Evolutionary conservation across 1,140 invertebrate species (phyloP).

Genomic region (Trachymyrmex cornetzi): DNA sequence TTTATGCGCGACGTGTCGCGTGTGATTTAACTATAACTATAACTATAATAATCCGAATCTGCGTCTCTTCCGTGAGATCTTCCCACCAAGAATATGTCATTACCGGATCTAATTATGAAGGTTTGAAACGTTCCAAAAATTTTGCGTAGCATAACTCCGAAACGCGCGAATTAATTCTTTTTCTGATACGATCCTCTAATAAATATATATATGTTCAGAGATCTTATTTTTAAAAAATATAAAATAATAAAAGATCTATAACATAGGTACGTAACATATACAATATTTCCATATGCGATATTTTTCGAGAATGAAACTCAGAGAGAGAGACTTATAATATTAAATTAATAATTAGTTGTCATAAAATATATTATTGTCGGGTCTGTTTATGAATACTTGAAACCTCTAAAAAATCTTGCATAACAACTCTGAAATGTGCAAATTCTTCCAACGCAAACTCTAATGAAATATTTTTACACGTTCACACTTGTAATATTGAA

Average conservation of each 20-base stretch:
- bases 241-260: too few species aligned
- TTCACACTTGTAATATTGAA: background rate
- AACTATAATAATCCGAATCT: slow-evolving; percentile 38
- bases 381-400: too few species aligned
- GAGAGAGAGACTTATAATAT: background rate
- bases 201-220: background rate
- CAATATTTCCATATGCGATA: too few species aligned
- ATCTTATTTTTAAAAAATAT: too few species aligned
- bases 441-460: background rate
- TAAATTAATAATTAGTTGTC: background rate
- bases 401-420: background rate
- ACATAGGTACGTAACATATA: too few species aligned
- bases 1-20: slow-evolving; percentile 41
- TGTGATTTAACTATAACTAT: slow-evolving; percentile 41
- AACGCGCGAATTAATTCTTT: background rate
- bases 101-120: background rate
- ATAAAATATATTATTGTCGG: too few species aligned
- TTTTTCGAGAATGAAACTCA: too few species aligned
- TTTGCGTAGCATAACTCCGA: background rate
- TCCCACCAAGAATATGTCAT: background rate
- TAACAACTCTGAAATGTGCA: background rate
- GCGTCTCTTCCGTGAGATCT: background rate
- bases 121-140: background rate
- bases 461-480: background rate
- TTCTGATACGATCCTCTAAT: background rate